Percentiles rank a stretch among this genome's conserved stretches.
phyloP scores from a whole-genome alignment of 2,888 invertebrate species.

The Polydesmus complanatus region DNA sequence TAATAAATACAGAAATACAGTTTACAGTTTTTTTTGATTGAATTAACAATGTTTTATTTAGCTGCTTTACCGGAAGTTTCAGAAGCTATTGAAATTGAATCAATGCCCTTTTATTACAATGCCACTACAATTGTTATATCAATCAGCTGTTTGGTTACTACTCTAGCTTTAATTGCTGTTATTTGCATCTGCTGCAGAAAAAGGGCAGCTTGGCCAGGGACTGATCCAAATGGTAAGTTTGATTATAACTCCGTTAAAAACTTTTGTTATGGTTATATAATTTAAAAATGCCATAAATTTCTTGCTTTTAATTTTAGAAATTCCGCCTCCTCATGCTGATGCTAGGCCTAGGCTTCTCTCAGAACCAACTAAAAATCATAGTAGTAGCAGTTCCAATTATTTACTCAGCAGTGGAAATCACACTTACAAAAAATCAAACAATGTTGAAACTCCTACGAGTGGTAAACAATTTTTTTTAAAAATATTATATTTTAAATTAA shows the following conservation, averaged over 20 bases:
- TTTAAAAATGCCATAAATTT: not conserved
- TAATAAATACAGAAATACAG: not conserved
- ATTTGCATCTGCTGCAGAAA: conserved; percentile 9
- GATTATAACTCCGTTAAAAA: not conserved
- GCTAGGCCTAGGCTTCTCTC: conserved; percentile 1
- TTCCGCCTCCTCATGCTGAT: conserved; percentile 11
- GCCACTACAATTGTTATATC: conserved; percentile 8
- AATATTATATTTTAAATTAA: not conserved
- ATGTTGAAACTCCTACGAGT: conserved; percentile 7
- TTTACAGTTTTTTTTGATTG: not conserved
- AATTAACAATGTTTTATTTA: no score
- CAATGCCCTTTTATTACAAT: conserved; percentile 9
- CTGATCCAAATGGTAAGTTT: not conserved
- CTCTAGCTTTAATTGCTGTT: conserved; percentile 1
- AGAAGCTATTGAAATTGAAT: conserved; percentile 9
- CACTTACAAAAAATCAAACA: not conserved
- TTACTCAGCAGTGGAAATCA: conserved; percentile 5
- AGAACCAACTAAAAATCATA: conserved; percentile 6
- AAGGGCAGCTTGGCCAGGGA: not conserved
- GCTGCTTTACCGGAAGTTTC: conserved; percentile 3
- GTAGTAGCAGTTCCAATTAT: conserved; percentile 8
- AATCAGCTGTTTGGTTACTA: conserved; percentile 4
- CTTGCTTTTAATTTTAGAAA: no score
- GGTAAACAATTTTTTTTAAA: conserved; percentile 3
- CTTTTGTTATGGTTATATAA: not conserved